phyloP scores from a whole-genome alignment of 2,797 vertebrate species.

The Spondyliosoma cantharus region DNA sequence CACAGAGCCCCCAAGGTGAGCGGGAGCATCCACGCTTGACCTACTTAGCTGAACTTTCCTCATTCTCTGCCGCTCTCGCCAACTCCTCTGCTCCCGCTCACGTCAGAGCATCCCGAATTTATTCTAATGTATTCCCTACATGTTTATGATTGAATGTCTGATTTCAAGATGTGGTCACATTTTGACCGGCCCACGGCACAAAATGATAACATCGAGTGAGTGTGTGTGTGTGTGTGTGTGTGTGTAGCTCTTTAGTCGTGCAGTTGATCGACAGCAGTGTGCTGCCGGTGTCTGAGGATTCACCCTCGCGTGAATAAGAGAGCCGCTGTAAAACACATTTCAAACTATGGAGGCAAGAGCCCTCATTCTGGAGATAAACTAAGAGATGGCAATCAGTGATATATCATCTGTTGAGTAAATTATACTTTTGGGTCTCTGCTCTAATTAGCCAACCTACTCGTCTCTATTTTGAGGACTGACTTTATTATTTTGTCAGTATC shows the following conservation, averaged over 20 bases:
- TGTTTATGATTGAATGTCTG: not conserved
- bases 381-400: conserved; percentile 40
- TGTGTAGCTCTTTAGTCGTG: not conserved
- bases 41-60: conserved; percentile 58
- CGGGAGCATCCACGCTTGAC: conserved; percentile 47
- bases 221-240: not conserved
- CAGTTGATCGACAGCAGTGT: not conserved
- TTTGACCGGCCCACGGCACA: not conserved
- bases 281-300: not conserved
- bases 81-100: conserved; percentile 23
- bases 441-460: conserved; percentile 46
- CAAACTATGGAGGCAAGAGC: conserved; percentile 9
- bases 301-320: not conserved
- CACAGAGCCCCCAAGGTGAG: conserved; percentile 68
- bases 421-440: conserved; percentile 42
- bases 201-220: not conserved
- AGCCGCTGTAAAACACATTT: conserved; percentile 2
- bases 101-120: conserved; percentile 1
- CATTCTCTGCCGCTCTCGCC: not conserved
- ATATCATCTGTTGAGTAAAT: conserved; percentile 39
- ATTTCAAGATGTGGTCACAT: not conserved
- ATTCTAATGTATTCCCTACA: conserved; percentile 22
- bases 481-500: conserved; percentile 59
- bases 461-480: conserved; percentile 51
- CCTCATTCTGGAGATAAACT: conserved; percentile 16